phyloP scores from a whole-genome alignment of 2,797 vertebrate genomes.

The Tinamus major region DNA sequence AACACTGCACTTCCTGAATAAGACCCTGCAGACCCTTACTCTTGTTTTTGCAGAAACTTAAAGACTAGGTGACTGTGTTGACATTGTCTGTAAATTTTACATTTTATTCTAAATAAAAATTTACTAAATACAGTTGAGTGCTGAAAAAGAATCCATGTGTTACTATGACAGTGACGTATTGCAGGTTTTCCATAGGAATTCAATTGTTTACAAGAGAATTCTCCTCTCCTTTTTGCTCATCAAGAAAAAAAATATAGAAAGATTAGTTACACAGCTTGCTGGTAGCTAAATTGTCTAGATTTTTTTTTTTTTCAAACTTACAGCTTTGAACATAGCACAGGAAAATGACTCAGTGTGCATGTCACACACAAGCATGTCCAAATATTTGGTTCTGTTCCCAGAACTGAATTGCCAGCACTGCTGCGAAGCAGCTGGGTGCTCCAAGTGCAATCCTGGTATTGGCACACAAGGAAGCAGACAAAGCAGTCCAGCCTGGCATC shows the following conservation, averaged over 20 bases:
- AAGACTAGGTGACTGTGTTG: background rate
- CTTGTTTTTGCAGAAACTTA: background rate
- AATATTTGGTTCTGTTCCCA: conserved; percentile 34
- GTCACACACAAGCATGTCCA: background rate
- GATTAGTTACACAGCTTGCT: background rate
- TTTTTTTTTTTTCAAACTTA: background rate
- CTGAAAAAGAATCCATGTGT: background rate
- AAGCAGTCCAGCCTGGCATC: background rate
- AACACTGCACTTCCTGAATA: background rate
- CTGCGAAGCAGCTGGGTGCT: conserved; percentile 27
- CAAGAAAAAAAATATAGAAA: background rate
- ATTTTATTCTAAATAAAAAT: background rate
- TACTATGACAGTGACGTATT: background rate
- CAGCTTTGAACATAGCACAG: background rate
- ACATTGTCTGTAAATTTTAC: background rate
- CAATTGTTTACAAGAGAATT: background rate
- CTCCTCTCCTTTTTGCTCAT: background rate
- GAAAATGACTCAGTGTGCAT: background rate
- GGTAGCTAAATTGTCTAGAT: background rate
- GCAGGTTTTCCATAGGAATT: too few relatives aligned
- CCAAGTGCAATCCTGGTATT: background rate
- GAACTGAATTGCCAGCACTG: background rate
- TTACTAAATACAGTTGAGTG: background rate
- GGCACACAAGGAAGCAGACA: background rate
- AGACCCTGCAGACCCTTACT: background rate